Conservation (phyloP, 2,113 vertebrate genomes). For the Colaptes auratus region DNA sequence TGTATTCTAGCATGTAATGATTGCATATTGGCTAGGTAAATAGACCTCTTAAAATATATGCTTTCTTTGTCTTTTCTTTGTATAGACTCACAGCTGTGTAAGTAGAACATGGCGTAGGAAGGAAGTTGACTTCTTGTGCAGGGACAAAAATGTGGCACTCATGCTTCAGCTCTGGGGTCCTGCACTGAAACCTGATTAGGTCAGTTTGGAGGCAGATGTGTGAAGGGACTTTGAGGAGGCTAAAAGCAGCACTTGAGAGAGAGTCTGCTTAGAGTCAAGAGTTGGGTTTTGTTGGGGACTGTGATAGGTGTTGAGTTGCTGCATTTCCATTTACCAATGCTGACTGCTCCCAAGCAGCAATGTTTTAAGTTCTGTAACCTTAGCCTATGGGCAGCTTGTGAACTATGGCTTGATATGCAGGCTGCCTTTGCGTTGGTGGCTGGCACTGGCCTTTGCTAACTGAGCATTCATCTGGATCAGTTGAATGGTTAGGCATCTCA, state of each 20-base stretch:
- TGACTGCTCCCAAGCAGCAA: neutral
- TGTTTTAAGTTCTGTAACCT: neutral
- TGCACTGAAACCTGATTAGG: neutral
- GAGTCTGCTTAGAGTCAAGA: neutral
- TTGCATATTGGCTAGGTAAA: neutral
- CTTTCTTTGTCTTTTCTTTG: neutral
- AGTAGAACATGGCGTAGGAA: neutral
- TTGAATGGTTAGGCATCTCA: neutral
- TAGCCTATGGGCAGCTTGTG: neutral
- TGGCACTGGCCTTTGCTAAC: neutral
- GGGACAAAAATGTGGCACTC: neutral
- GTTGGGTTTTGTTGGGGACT: neutral
- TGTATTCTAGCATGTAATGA: neutral
- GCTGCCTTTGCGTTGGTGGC: neutral
- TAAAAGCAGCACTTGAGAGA: neutral
- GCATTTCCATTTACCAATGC: neutral
- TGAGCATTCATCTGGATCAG: neutral
- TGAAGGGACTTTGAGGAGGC: neutral
- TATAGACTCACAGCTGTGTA: neutral
- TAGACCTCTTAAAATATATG: neutral
- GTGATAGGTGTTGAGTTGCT: neutral
- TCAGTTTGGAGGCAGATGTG: neutral
- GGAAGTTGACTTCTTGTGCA: neutral
- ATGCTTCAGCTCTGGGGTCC: neutral
- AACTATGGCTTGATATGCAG: neutral